These are phyloP conservation scores for Luffia ferchaultella DNA, from an alignment of 2,888 invertebrate genomes.

Conservation along the genomic window DNA sequence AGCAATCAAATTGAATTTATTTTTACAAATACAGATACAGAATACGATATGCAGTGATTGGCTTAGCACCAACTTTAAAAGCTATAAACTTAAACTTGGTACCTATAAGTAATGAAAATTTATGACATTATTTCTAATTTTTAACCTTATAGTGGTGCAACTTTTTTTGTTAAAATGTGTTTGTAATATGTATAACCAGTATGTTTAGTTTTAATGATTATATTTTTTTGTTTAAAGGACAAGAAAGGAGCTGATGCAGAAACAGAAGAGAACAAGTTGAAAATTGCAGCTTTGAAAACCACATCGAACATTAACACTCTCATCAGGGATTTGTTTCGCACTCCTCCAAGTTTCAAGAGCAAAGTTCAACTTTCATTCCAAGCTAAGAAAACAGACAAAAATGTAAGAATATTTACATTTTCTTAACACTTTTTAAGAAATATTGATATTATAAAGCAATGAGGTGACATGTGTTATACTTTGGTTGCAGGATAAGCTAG, in stretches of 20 bases:
- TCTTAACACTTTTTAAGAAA: background rate
- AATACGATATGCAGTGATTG: too few species aligned
- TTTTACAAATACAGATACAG: too few species aligned
- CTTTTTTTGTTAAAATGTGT: too few species aligned
- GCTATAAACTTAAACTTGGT: too few species aligned
- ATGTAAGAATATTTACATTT: constrained; percentile 32
- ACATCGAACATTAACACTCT: constrained; percentile 92
- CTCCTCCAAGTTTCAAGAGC: constrained; percentile 92
- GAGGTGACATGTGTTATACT: background rate
- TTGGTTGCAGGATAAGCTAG: constrained; percentile 31
- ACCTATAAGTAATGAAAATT: too few species aligned
- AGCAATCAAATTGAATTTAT: too few species aligned
- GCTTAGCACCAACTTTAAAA: too few species aligned
- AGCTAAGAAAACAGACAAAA: constrained; percentile 41
- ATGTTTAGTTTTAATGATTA: constrained; percentile 3
- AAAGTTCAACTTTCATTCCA: constrained; percentile 77
- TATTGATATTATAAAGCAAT: background rate
- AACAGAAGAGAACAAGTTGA: constrained; percentile 80
- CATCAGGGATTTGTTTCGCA: constrained; percentile 93
- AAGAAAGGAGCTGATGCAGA: constrained; percentile 77
- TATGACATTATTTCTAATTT: too few species aligned
- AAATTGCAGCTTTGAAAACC: constrained; percentile 84
- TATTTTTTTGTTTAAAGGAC: constrained; percentile 47
- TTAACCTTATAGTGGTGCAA: too few species aligned
- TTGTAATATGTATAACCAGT: too few species aligned